Evolutionary conservation across 2,888 invertebrate species (phyloP).

Genomic region (Digitonthophagus gazella): DNA sequence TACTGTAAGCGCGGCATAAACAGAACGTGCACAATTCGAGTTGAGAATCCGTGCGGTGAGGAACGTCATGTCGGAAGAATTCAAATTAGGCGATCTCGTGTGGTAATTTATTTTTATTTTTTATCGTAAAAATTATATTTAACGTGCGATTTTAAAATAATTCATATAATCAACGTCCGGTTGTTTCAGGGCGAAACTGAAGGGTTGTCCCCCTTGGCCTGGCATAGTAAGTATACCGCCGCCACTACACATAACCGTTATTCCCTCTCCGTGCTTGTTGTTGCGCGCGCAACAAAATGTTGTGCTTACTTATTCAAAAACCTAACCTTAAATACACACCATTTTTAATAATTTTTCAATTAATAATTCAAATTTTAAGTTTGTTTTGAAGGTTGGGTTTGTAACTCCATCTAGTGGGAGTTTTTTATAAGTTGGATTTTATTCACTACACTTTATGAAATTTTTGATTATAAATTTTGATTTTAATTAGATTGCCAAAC

Average conservation of each 20-base stretch:
- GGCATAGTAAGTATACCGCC: conserved; percentile 78
- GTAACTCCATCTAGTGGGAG: too few species aligned
- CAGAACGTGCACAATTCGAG: conserved; percentile 27
- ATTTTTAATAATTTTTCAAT: conserved; percentile 3
- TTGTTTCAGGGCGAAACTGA: conserved; percentile 94
- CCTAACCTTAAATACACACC: conserved; percentile 26
- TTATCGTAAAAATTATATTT: conserved; percentile 19
- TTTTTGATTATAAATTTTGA: too few species aligned
- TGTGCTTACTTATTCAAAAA: conserved; percentile 22
- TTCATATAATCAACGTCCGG: too few species aligned
- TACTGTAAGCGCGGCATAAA: conserved; percentile 28
- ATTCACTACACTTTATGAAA: too few species aligned
- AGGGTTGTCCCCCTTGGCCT: conserved; percentile 95
- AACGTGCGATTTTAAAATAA: too few species aligned
- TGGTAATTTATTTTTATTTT: conserved; percentile 57
- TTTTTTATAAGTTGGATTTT: neutral
- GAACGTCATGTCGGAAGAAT: conserved; percentile 55
- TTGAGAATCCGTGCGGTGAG: conserved; percentile 14
- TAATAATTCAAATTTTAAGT: conserved; percentile 19
- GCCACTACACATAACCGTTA: conserved; percentile 51
- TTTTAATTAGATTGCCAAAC: conserved; percentile 70
- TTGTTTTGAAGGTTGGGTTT: conserved; percentile 25
- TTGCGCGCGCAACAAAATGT: conserved; percentile 38
- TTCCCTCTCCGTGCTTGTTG: conserved; percentile 38
- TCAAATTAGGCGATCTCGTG: conserved; percentile 67